phyloP scores from a whole-genome alignment of 2,888 invertebrate species.

The Tetranychus truncatus region DNA sequence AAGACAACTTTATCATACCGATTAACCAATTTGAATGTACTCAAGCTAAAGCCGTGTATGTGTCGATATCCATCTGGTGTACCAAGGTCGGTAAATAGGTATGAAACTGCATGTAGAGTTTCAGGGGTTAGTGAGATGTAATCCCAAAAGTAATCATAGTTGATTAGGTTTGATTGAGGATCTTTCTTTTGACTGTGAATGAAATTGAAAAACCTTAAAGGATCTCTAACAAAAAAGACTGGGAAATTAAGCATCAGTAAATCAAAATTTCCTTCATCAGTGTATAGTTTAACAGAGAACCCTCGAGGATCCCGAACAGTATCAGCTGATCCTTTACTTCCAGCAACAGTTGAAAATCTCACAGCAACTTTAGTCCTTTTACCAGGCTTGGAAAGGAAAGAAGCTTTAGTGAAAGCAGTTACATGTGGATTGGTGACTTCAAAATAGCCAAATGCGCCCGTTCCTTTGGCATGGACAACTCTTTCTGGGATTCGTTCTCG shows the following conservation, averaged over 20 bases:
- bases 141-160: slow-evolving; percentile 90
- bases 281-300: slow-evolving; percentile 82
- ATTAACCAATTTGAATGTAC: slow-evolving; percentile 78
- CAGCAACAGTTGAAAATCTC: slow-evolving; percentile 59
- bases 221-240: slow-evolving; percentile 77
- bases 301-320: slow-evolving; percentile 77
- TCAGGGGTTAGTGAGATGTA: slow-evolving; percentile 74
- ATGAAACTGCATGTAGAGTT: slow-evolving; percentile 59
- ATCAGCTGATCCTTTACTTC: slow-evolving; percentile 76
- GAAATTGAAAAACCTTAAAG: slow-evolving; percentile 74
- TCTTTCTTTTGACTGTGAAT: slow-evolving; percentile 94
- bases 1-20: slow-evolving; percentile 48
- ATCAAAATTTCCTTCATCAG: slow-evolving; percentile 74
- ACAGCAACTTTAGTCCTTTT: slow-evolving; percentile 60
- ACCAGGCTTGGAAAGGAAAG: slow-evolving; percentile 39
- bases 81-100: slow-evolving; percentile 77
- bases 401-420: background rate
- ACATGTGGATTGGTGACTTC: slow-evolving; percentile 35
- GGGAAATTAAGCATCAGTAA: slow-evolving; percentile 76
- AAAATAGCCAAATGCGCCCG: slow-evolving; percentile 65
- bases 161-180: slow-evolving; percentile 59
- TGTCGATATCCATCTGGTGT: slow-evolving; percentile 76
- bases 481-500: slow-evolving; percentile 86
- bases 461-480: slow-evolving; percentile 89
- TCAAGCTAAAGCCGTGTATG: slow-evolving; percentile 90